These are phyloP conservation scores for Acrossocheilus fasciatus DNA, from an alignment of 2,797 vertebrate species.

Conservation along the genomic window DNA sequence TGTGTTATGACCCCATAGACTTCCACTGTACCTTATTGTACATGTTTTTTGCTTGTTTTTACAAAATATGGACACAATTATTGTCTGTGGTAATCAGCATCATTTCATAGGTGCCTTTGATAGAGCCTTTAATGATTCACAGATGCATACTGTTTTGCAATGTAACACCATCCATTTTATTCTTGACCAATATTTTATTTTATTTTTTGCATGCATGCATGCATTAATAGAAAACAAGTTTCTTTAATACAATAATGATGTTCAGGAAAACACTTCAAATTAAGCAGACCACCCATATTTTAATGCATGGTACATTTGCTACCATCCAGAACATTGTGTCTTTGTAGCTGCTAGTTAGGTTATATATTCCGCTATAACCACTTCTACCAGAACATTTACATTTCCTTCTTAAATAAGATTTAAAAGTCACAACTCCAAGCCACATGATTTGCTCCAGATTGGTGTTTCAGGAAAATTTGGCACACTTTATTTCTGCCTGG, in stretches of 20 bases:
- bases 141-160: slow-evolving; percentile 3
- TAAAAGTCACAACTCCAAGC: background rate
- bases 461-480: background rate
- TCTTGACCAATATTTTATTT: background rate
- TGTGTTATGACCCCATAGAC: background rate
- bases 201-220: background rate
- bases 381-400: background rate
- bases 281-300: slow-evolving; percentile 14
- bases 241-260: background rate
- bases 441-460: background rate
- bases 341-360: background rate
- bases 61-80: slow-evolving; percentile 3
- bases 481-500: background rate
- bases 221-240: background rate
- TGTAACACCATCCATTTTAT: slow-evolving; percentile 4
- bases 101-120: background rate
- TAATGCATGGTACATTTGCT: background rate
- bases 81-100: background rate
- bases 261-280: slow-evolving; percentile 5
- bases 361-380: background rate
- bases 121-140: background rate
- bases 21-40: too few species aligned
- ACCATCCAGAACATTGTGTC: background rate
- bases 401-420: background rate
- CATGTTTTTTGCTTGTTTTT: background rate